Base-by-base conservation (phyloP, 2,797 vertebrate genomes). In the Oryzias sinensis region DNA sequence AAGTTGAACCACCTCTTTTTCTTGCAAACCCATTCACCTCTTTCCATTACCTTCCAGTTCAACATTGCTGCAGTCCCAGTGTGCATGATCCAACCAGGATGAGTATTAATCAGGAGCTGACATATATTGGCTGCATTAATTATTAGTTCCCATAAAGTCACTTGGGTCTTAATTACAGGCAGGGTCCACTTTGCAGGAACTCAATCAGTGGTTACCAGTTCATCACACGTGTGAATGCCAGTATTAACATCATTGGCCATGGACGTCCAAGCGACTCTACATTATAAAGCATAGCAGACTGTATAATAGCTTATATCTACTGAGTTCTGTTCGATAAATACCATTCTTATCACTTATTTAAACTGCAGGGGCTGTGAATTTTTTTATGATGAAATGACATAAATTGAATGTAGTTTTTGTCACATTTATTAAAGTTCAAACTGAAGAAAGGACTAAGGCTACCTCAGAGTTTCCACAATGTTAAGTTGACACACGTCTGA, bases 131-230 rank as follows among this genome's bases (percentile, higher is more conserved):
- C 73, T 68, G 71, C 80, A 80, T 88, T 77, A 83, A 79, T 87
- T 85, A 81, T 86, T 83, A 84, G 80, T 81, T 58, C 64, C 74
- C 62, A 80, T 74, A 79, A 86, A 88, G 68, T 62, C 74, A 79
- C 85, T 83, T 63, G 80, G 79, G 74, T 74, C 73, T 79, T 88
- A 85, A 88, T 88, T 83, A 84, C 43, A 18, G 60, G 80, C 40
- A 24, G 65, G 49, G 58, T 76, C 68, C 55, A 15, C 45, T 14
- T n/a, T 51, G n/a, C 45, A 52, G 44, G 72, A 46, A 57, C 83
- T 86, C 80, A 73, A 80, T 87, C 84, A 81, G 59, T 4, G 8
- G 68, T 66, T 76, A 68, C 65, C 27, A 67, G 65, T 61, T 64
- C 15, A 57, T 63, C 14, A 0, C 65, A 65, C 48, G 72, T 71